Evolutionary conservation across 2,797 vertebrate species (phyloP).

Genomic region (Manis pentadactyla): DNA sequence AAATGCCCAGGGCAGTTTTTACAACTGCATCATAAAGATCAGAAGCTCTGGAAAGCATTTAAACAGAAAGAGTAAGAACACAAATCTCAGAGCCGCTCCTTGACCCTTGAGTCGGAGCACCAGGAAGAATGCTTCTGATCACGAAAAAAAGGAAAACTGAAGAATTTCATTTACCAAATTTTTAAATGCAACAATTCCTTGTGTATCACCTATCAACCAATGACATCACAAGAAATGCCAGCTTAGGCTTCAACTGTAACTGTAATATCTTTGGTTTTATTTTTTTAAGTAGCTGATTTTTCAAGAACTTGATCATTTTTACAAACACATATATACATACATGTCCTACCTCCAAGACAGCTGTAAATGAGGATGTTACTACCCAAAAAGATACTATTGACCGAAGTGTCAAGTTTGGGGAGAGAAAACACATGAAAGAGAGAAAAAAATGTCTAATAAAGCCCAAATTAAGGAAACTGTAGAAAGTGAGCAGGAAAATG

Average conservation of each 20-base stretch:
- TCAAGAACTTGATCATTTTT: neutral
- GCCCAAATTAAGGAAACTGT: conserved; percentile 13
- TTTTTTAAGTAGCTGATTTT: neutral
- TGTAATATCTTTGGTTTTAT: neutral
- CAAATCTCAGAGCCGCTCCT: neutral
- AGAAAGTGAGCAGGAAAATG: conserved; percentile 43
- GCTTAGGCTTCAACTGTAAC: neutral
- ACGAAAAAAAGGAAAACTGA: neutral
- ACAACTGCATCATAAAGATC: neutral
- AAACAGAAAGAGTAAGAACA: neutral
- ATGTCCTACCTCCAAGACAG: neutral
- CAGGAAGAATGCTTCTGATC: neutral
- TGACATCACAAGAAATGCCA: neutral
- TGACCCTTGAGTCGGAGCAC: neutral
- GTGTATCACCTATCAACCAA: neutral
- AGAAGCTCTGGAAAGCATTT: neutral
- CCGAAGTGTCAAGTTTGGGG: neutral
- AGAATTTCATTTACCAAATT: neutral
- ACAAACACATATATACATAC: neutral
- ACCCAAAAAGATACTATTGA: neutral
- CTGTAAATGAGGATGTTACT: neutral
- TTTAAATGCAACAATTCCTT: neutral
- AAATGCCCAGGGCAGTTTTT: neutral
- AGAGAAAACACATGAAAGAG: too few species aligned
- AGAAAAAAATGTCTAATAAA: neutral